Conservation (phyloP, 2,113 vertebrate genomes). For the Larimichthys crocea region DNA sequence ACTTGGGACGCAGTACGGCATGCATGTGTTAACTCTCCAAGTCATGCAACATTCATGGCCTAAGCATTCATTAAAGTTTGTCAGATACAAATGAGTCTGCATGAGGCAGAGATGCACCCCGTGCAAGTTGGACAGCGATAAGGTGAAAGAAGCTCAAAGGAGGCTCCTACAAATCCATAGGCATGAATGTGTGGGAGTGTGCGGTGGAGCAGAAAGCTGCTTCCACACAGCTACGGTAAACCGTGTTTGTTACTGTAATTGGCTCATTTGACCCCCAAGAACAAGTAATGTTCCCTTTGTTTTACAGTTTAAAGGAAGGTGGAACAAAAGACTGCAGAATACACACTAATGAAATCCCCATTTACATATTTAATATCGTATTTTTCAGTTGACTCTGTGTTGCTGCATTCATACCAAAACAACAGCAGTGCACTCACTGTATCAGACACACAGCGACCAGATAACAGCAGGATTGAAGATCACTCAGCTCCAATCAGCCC, state of each 20-base stretch:
- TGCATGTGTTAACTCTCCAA: background rate
- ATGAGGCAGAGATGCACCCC: conserved; percentile 15
- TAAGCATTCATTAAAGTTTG: conserved; percentile 54
- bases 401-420: background rate
- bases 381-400: accelerated
- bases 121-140: background rate
- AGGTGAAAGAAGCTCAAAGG: conserved; percentile 1
- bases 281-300: background rate
- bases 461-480: background rate
- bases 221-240: background rate
- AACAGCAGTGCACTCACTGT: background rate
- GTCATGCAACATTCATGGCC: conserved; percentile 48
- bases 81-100: conserved; percentile 46
- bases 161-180: background rate
- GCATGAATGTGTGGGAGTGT: background rate
- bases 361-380: background rate
- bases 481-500: background rate
- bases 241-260: background rate
- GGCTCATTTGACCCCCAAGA: background rate
- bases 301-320: background rate
- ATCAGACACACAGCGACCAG: background rate
- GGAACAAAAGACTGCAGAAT: conserved; percentile 8
- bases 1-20: background rate
- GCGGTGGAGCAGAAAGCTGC: background rate
- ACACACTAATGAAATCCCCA: background rate